These are phyloP conservation scores for Sparus aurata DNA, from an alignment of 2,797 vertebrate genomes.

Conservation along the genomic window DNA sequence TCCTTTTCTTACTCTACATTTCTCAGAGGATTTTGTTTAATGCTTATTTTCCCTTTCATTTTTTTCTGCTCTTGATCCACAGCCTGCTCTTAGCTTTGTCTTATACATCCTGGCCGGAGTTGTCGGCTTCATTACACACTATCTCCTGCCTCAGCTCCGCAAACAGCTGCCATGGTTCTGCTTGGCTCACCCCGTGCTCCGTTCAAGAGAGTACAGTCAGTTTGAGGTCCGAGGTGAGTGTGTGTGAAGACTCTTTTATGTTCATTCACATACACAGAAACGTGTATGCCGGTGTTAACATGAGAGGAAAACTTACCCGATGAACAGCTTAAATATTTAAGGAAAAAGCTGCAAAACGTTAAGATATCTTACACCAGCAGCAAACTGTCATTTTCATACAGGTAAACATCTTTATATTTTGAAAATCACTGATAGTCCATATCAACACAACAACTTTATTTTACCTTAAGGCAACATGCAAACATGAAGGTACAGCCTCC, in stretches of 20 bases:
- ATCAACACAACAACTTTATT: background rate
- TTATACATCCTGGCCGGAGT: slow-evolving; percentile 91
- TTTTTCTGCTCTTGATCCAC: slow-evolving; percentile 22
- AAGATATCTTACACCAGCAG: slow-evolving; percentile 4
- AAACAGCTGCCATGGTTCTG: slow-evolving; percentile 96
- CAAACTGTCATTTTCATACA: background rate
- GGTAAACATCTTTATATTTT: background rate
- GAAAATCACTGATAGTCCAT: background rate
- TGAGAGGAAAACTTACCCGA: background rate
- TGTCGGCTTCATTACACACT: slow-evolving; percentile 92
- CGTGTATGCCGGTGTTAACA: background rate
- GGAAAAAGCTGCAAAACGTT: slow-evolving; percentile 5
- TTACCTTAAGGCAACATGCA: background rate
- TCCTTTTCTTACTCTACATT: slow-evolving; percentile 16
- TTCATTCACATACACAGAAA: background rate
- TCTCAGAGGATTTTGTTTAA: slow-evolving; percentile 5
- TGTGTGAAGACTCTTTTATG: slow-evolving; percentile 28
- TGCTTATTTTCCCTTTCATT: slow-evolving; percentile 9
- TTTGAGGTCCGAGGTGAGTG: slow-evolving; percentile 93
- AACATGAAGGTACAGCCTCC: background rate
- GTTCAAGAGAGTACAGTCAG: slow-evolving; percentile 93
- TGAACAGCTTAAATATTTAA: slow-evolving; percentile 4
- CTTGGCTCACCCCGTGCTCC: slow-evolving; percentile 92
- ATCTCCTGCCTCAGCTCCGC: slow-evolving; percentile 93
- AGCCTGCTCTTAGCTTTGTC: slow-evolving; percentile 93